phyloP scores from a whole-genome alignment of 53 echinoderm and acorn worm species.

The Pentamera pediparva region DNA sequence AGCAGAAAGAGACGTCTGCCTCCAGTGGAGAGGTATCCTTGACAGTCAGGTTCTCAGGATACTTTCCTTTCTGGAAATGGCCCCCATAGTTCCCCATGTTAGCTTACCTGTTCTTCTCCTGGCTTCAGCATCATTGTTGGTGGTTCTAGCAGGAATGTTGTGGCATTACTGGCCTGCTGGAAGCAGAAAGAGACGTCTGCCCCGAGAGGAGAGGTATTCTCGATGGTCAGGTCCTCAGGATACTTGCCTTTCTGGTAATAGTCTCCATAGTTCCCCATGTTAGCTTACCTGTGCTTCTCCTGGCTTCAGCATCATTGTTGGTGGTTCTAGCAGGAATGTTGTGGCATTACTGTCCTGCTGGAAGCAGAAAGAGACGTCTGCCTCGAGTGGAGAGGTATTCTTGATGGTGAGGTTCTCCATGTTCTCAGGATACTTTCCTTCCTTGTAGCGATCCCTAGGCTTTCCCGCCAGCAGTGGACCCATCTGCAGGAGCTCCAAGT shows the following conservation, averaged over 20 bases:
- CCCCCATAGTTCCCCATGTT: constrained; percentile 82
- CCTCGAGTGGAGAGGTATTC: constrained; percentile 94
- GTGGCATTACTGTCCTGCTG: constrained; percentile 86
- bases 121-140: constrained; percentile 80
- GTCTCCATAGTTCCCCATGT: constrained; percentile 78
- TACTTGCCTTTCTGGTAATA: constrained; percentile 95
- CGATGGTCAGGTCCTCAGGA: constrained; percentile 91
- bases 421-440: constrained; percentile 98
- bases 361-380: constrained; percentile 92
- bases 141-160: constrained; percentile 88
- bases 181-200: constrained; percentile 94
- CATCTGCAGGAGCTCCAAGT: constrained; percentile 86
- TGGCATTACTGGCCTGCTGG: constrained; percentile 83
- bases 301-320: constrained; percentile 76
- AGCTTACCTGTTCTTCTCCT: constrained; percentile 76
- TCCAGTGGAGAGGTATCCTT: constrained; percentile 92
- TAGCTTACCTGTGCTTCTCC: constrained; percentile 72
- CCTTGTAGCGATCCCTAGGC: constrained; percentile 94
- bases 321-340: constrained; percentile 87
- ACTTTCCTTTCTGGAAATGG: constrained; percentile 90
- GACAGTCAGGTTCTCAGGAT: constrained; percentile 95
- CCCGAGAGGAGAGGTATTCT: constrained; percentile 92
- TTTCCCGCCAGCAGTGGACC: constrained; percentile 95
- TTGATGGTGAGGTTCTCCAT: constrained; percentile 87
- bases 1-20: constrained; percentile 91